Conservation (phyloP, 2,888 invertebrate species). For the Noctua pronuba region DNA sequence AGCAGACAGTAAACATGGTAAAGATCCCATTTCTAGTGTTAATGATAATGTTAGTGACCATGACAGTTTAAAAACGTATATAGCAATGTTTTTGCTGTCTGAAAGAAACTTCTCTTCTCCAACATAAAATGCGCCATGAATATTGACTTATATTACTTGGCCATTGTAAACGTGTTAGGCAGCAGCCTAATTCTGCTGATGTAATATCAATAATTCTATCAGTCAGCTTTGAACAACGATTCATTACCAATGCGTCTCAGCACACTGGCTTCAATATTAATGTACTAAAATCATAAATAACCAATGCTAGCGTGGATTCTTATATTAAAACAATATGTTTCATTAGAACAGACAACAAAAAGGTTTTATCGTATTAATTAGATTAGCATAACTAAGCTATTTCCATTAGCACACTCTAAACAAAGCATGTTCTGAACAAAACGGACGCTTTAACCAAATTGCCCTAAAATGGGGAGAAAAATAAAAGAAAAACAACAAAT, state of each 20-base stretch:
- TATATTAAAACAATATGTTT: not conserved
- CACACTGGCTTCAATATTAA: no score
- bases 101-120: not conserved
- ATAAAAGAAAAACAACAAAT: conserved; percentile 72
- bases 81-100: not conserved
- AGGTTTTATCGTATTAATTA: conserved; percentile 17
- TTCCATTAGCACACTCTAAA: conserved; percentile 58
- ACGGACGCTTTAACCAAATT: conserved; percentile 67
- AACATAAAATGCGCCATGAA: not conserved
- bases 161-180: not conserved
- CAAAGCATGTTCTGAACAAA: conserved; percentile 52
- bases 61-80: no score
- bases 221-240: not conserved
- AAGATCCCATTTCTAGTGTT: no score
- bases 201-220: not conserved
- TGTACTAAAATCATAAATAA: not conserved
- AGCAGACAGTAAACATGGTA: no score
- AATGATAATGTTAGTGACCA: no score
- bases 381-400: conserved; percentile 40
- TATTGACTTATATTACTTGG: not conserved
- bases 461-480: conserved; percentile 64
- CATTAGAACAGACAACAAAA: not conserved
- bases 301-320: not conserved
- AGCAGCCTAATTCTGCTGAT: not conserved
- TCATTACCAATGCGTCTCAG: not conserved